Conservation (phyloP, 2,797 vertebrate species). For the Coregonus ussuriensis region DNA sequence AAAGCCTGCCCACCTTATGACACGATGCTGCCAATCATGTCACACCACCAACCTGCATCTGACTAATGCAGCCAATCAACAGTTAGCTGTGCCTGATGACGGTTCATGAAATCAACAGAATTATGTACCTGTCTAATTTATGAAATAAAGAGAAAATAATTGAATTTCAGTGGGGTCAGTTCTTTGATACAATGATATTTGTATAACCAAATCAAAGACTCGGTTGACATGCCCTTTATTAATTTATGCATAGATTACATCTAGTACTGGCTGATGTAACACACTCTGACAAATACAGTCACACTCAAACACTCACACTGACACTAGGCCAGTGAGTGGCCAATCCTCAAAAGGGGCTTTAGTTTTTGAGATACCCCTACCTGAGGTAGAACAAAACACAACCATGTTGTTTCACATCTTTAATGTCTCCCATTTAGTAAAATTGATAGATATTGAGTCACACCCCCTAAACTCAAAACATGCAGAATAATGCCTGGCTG, state of each 20-base stretch:
- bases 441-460: too few relatives aligned
- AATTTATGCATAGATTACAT: neutral
- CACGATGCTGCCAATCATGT: neutral
- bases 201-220: neutral
- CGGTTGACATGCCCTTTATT: neutral
- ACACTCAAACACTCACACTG: neutral
- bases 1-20: neutral
- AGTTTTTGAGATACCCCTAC: too few relatives aligned
- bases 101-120: constrained; percentile 15
- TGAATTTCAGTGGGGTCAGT: constrained; percentile 23
- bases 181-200: neutral
- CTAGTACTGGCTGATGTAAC: neutral
- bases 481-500: too few relatives aligned
- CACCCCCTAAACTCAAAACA: too few relatives aligned
- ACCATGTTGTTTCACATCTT: too few relatives aligned
- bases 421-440: too few relatives aligned
- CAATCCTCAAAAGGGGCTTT: too few relatives aligned
- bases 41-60: constrained; percentile 27
- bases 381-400: too few relatives aligned
- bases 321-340: neutral
- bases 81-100: constrained; percentile 18
- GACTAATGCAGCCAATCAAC: constrained; percentile 54
- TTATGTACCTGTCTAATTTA: constrained; percentile 58
- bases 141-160: constrained; percentile 66
- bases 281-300: neutral